These are phyloP conservation scores for fruit fly (Drosophila melanogaster) DNA, from an alignment of 1,140 invertebrate genomes.

Conservation along the genomic window DNA sequence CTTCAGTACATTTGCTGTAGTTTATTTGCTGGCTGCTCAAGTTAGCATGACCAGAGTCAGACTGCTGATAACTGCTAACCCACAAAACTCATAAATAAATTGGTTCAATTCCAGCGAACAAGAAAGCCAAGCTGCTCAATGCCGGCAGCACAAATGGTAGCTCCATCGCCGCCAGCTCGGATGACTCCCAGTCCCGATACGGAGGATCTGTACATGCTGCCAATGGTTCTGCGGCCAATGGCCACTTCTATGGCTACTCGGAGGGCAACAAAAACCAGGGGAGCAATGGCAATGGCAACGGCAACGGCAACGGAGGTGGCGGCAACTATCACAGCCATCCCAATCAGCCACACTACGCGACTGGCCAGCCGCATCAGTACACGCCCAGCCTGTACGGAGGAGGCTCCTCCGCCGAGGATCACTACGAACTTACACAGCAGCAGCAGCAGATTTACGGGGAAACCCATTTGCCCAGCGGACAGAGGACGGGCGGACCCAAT, in stretches of 20 bases:
- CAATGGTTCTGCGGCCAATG: background rate
- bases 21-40: conserved; percentile 35
- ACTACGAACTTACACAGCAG: conserved; percentile 70
- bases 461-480: conserved; percentile 19
- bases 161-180: conserved; percentile 12
- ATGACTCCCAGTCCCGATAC: conserved; percentile 10
- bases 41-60: conserved; percentile 67
- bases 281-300: conserved; percentile 28
- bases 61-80: conserved; percentile 65
- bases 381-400: conserved; percentile 55
- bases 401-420: conserved; percentile 72
- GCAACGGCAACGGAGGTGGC: background rate
- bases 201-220: conserved; percentile 10
- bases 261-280: conserved; percentile 46
- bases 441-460: conserved; percentile 64
- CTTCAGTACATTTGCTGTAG: background rate
- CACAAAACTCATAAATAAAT: conserved; percentile 77
- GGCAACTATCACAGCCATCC: background rate
- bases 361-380: conserved; percentile 49
- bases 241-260: conserved; percentile 54
- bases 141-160: conserved; percentile 27
- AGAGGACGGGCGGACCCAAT: conserved; percentile 86
- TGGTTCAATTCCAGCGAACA: conserved; percentile 85
- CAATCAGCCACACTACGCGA: conserved; percentile 42
- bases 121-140: conserved; percentile 84